Evolutionary conservation across 2,797 vertebrate genomes (phyloP), one percentile per base, ranked within the genome.

Genomic region (Nannoperca obscura): DNA sequence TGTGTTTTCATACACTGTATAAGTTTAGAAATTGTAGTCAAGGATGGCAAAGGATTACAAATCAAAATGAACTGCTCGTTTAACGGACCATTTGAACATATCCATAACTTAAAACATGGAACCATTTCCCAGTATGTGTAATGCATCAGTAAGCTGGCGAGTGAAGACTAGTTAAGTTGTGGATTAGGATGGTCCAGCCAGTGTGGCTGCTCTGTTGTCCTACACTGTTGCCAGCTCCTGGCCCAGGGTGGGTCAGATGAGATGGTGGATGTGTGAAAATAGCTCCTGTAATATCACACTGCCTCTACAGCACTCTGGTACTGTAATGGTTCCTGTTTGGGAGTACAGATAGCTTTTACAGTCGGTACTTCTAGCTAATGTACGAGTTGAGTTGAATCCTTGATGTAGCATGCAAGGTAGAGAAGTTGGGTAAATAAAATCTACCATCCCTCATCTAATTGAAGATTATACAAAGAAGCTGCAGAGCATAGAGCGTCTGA

Each of bases 191-290:
- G 38, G 57, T 53, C 9, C 42, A 64, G 24, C 50, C 44, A 4
- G 27, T 55, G 36, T 47, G 30, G n/a, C 46, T 24, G 1, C 57
- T 52, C 22, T 52, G 60, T 73, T 76, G 24, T 12, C 14, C 53
- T 30, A 12, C 59, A 52, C 71, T 44, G 70, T 22, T 65, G 54
- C 70, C 52, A 71, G 62, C 53, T 71, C 42, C 46, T 5, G 58
- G 22, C 40, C 44, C 67, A 60, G 58, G 63, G 44, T 55, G 68
- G 80, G 54, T 78, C 67, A 62, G 89, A 88, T 95, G 84, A 86
- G 65, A 85, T 92, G 80, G 54, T 85, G 27, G 59, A 64, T 72
- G 74, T 80, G 80, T 94, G 89, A 90, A 95, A 94, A 95, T 94
- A 93, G 92, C 79, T 71, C 58, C 55, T 86, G 93, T 92, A 93